Evolutionary conservation across 2,113 vertebrate genomes (phyloP).

Genomic region (Danio rerio): DNA sequence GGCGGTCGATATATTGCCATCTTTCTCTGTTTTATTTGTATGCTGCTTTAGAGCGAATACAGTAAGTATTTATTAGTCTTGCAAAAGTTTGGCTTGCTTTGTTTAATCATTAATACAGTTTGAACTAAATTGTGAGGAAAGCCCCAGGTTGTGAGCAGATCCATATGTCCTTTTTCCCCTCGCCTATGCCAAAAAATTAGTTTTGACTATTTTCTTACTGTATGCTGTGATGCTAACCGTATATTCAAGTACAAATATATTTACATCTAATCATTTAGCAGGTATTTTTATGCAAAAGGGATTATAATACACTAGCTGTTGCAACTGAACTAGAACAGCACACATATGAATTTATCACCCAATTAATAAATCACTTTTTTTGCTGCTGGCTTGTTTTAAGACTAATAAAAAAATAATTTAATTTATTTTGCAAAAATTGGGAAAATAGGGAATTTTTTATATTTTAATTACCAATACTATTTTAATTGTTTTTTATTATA

Average conservation of each 20-base stretch:
- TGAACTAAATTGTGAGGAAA: constrained; percentile 10
- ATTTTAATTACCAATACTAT: too few relatives aligned
- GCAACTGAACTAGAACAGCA: background rate
- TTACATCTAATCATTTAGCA: too few relatives aligned
- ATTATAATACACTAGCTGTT: too few relatives aligned
- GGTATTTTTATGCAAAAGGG: too few relatives aligned
- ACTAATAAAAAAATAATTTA: too few relatives aligned
- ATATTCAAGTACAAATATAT: background rate
- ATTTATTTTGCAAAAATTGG: too few relatives aligned
- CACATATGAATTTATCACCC: background rate
- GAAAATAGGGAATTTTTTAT: too few relatives aligned
- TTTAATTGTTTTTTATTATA: too few relatives aligned
- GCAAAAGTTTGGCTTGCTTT: background rate
- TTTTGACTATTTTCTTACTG: background rate
- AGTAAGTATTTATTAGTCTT: constrained; percentile 24
- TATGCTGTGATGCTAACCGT: background rate
- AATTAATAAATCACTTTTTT: too few relatives aligned
- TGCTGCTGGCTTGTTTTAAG: too few relatives aligned
- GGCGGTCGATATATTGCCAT: constrained; percentile 5
- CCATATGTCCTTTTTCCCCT: background rate
- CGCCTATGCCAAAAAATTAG: background rate
- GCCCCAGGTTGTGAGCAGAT: background rate
- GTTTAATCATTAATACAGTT: constrained; percentile 23
- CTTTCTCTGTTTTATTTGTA: constrained; percentile 23
- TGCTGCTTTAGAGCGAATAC: background rate